Conservation (phyloP, 2,888 invertebrate genomes). For the Labia minor region DNA sequence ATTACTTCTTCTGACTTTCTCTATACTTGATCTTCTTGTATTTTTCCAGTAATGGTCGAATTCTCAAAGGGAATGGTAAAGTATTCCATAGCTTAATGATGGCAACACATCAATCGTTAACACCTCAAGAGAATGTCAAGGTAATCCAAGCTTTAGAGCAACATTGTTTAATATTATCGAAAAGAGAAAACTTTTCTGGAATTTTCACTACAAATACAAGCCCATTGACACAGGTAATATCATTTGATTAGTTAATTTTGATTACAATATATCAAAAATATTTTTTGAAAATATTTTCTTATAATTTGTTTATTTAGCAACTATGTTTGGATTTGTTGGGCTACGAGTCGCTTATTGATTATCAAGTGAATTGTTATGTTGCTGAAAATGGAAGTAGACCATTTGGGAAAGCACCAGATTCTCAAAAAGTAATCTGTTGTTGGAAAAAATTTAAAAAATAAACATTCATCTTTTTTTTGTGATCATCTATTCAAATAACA, state of each 20-base stretch:
- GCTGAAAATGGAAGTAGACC: conserved; percentile 60
- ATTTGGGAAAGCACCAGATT: conserved; percentile 63
- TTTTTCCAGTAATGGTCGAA: conserved; percentile 32
- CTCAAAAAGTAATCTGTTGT: conserved; percentile 64
- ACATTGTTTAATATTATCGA: conserved; percentile 57
- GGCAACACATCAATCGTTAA: conserved; percentile 58
- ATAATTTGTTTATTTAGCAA: conserved; percentile 48
- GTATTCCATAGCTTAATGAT: conserved; percentile 81
- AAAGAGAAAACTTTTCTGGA: conserved; percentile 53
- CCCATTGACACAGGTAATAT: conserved; percentile 76
- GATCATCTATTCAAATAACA: too few relatives aligned
- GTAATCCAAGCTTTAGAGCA: conserved; percentile 70
- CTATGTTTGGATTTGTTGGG: conserved; percentile 65
- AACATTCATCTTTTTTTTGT: too few relatives aligned
- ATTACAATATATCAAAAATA: neutral
- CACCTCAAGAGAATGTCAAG: conserved; percentile 62
- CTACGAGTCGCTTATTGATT: conserved; percentile 64
- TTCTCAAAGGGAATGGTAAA: conserved; percentile 54
- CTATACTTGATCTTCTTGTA: too few relatives aligned
- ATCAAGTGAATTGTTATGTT: conserved; percentile 69
- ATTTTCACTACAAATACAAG: conserved; percentile 81
- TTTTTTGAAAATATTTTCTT: neutral
- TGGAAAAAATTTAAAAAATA: too few relatives aligned
- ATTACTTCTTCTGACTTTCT: too few relatives aligned
- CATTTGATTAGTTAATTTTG: conserved; percentile 14